These are phyloP conservation scores for Lingula anatina DNA, from an alignment of 2,888 invertebrate species.

Conservation along the genomic window DNA sequence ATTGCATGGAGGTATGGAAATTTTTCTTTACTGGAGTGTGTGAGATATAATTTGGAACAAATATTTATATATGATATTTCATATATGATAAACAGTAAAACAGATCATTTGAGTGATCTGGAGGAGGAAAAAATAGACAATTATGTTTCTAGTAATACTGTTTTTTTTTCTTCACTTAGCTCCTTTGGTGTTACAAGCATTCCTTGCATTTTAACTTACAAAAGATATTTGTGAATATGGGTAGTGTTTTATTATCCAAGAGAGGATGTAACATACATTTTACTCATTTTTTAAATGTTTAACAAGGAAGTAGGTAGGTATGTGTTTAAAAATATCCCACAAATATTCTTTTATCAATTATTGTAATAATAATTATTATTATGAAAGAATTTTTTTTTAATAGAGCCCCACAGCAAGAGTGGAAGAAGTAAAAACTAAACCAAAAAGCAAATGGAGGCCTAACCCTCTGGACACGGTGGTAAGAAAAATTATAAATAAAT, in stretches of 20 bases:
- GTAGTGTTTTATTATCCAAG: neutral
- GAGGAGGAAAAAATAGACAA: no score
- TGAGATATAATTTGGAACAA: neutral
- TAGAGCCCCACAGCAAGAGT: conserved; percentile 50
- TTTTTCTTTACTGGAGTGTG: neutral
- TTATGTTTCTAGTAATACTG: no score
- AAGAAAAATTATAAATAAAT: conserved; percentile 43
- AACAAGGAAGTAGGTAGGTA: no score
- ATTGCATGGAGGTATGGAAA: conserved; percentile 60
- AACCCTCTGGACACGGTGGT: conserved; percentile 91
- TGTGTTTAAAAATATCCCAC: no score
- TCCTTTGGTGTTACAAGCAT: neutral
- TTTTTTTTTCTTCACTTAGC: neutral
- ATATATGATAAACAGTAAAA: no score
- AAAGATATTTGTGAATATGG: neutral
- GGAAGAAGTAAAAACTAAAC: conserved; percentile 64
- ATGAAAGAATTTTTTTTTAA: conserved; percentile 7
- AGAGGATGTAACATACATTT: no score
- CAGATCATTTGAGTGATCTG: no score
- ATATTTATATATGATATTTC: neutral
- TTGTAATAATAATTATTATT: no score
- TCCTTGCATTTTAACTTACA: neutral
- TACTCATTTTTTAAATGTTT: no score
- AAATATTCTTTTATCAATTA: no score
- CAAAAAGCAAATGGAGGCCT: conserved; percentile 95